These are phyloP conservation scores for Isoperla grammatica DNA, from an alignment of 2,888 invertebrate genomes.

Conservation along the genomic window DNA sequence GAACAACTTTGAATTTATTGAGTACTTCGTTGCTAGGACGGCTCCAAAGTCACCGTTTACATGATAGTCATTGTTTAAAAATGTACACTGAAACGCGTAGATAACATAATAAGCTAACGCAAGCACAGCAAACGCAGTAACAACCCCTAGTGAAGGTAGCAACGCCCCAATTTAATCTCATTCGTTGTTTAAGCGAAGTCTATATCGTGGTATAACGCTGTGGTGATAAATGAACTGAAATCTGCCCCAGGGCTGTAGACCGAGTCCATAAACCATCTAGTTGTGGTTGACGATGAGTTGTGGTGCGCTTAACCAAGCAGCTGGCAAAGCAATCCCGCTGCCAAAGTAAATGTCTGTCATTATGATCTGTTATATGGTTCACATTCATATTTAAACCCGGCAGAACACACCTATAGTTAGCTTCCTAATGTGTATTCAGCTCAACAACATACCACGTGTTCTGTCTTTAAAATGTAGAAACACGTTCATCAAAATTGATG, in stretches of 20 bases:
- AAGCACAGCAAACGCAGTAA: too few relatives aligned
- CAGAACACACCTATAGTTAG: not conserved
- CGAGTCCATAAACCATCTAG: conserved; percentile 11
- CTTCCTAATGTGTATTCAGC: conserved; percentile 13
- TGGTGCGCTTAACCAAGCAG: conserved; percentile 13
- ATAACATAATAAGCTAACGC: too few relatives aligned
- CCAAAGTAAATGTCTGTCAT: conserved; percentile 24
- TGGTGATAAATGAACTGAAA: too few relatives aligned
- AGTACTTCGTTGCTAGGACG: too few relatives aligned
- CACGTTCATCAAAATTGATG: conserved; percentile 15
- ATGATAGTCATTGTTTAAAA: too few relatives aligned
- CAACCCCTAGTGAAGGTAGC: too few relatives aligned
- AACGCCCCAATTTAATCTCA: too few relatives aligned
- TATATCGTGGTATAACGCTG: too few relatives aligned
- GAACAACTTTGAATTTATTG: too few relatives aligned
- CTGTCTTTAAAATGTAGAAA: conserved; percentile 9
- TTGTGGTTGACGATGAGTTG: conserved; percentile 15
- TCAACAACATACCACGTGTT: conserved; percentile 14
- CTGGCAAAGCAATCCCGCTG: conserved; percentile 23
- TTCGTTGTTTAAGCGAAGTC: too few relatives aligned
- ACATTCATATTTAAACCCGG: conserved; percentile 7
- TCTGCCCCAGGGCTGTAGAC: not conserved
- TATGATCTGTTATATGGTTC: conserved; percentile 9
- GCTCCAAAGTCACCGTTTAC: too few relatives aligned
- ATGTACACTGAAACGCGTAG: too few relatives aligned